Evolutionary conservation across 2,797 vertebrate genomes (phyloP), one percentile per base, ranked within the genome.

Genomic region (Hirundo rustica): DNA sequence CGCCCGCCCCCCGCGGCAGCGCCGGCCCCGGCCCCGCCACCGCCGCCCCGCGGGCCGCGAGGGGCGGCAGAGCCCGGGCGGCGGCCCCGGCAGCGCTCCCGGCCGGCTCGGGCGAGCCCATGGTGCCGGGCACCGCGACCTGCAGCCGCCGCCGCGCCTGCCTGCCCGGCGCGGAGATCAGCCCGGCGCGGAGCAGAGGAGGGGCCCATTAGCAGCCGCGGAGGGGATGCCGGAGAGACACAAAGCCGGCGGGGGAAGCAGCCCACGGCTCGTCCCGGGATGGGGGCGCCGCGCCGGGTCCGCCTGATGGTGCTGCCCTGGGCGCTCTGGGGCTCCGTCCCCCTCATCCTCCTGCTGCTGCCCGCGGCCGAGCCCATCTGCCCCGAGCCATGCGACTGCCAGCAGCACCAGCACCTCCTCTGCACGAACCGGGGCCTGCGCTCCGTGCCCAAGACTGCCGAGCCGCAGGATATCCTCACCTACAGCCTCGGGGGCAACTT

Each of bases 401-500:
- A 98, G 95, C 98, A 98, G 88, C 97, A 98, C 65, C 98, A 98
- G 92, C 99, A 99, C 94, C 97, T 99, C 88, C 97, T 99, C 85
- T 99, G 99, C 98, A 98, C 99, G 84, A 99, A 99, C 97, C 98
- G 99, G 32, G 99, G 99, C 42, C 97, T 99, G 90, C 98, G 98
- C 93, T 88, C 97, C 0, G 98, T 99, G 86, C 99, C 99, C 89
- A 98, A 98, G 96, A 96, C 98, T 48, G 92, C 96, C 25, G 96
- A 96, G 70, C 97, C 98, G 16, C 98, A 98, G 86, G 98, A 98
- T 47, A 96, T 99, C 93, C 98, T 98, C 86, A 98, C 99, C 82
- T 98, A 99, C 97, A 99, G 98, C 96, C 98, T 99, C 4, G 99
- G 98, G 14, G 99, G 99, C 12, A 99, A 99, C 97, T 99, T 99